phyloP scores from a whole-genome alignment of 2,797 vertebrate genomes.

The Myotis pilosus region DNA sequence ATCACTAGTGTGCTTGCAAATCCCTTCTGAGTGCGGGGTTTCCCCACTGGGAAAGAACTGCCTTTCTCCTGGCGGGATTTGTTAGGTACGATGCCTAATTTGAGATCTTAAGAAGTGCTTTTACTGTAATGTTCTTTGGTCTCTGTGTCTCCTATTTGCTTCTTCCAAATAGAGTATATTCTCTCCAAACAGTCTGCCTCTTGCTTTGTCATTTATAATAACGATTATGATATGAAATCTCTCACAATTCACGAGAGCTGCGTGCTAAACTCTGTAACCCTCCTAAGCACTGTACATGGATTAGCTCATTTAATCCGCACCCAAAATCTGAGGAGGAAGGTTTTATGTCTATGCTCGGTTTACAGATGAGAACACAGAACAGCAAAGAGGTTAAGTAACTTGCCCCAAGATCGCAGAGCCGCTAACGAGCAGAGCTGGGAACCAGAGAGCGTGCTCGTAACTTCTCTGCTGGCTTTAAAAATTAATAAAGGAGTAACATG shows the following conservation, averaged over 20 bases:
- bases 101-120: neutral
- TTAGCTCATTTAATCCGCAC: neutral
- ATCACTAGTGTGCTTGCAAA: neutral
- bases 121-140: neutral
- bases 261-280: neutral
- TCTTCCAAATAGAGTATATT: neutral
- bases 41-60: neutral
- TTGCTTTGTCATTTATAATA: neutral
- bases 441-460: neutral
- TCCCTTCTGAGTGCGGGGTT: neutral
- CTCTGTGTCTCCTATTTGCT: neutral
- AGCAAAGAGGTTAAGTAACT: neutral
- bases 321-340: neutral
- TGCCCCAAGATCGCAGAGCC: neutral
- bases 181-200: neutral
- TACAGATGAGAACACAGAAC: neutral
- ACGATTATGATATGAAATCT: neutral
- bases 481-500: neutral
- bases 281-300: rapidly evolving
- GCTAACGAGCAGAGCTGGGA: neutral
- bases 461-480: neutral
- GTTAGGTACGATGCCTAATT: neutral
- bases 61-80: neutral
- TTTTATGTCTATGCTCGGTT: neutral
- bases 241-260: neutral